phyloP scores from a whole-genome alignment of 2,113 vertebrate genomes.

The Micronisus gabar region DNA sequence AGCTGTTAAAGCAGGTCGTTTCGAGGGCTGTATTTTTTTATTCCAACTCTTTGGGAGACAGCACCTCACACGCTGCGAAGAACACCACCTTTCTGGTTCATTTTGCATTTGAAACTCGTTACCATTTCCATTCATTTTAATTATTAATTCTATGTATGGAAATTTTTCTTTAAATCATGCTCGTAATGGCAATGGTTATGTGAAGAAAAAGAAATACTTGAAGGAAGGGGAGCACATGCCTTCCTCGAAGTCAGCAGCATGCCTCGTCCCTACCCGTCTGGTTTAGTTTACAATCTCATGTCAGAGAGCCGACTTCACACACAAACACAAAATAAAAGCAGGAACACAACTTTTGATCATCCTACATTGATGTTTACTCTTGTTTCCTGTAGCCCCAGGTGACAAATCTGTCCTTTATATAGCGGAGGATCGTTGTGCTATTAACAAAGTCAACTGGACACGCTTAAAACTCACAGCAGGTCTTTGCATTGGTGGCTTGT shows the following conservation, averaged over 20 bases:
- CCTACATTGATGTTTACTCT: constrained; percentile 53
- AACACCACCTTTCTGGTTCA: background rate
- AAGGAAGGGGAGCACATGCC: background rate
- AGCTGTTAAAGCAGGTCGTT: background rate
- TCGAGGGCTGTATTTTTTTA: background rate
- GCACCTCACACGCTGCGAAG: background rate
- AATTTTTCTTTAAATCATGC: background rate
- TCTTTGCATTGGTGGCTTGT: background rate
- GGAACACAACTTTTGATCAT: constrained; percentile 27
- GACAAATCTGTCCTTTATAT: constrained; percentile 41
- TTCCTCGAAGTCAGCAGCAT: background rate
- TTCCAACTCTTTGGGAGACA: background rate
- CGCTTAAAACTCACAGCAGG: background rate
- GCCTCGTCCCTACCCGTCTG: background rate
- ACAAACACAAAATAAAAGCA: constrained; percentile 41
- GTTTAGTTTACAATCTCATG: constrained; percentile 15
- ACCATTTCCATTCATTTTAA: background rate
- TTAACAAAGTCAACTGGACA: background rate
- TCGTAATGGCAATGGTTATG: background rate
- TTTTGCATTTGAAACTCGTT: background rate
- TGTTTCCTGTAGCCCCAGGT: constrained; percentile 49
- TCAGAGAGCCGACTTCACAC: constrained; percentile 1
- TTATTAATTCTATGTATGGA: background rate
- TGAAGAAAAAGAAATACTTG: background rate
- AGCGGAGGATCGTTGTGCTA: background rate